A percentile compares a stretch with the other conserved stretches of the same genome.
phyloP scores from a whole-genome alignment of 2,113 vertebrate species.

The Ochotona princeps region DNA sequence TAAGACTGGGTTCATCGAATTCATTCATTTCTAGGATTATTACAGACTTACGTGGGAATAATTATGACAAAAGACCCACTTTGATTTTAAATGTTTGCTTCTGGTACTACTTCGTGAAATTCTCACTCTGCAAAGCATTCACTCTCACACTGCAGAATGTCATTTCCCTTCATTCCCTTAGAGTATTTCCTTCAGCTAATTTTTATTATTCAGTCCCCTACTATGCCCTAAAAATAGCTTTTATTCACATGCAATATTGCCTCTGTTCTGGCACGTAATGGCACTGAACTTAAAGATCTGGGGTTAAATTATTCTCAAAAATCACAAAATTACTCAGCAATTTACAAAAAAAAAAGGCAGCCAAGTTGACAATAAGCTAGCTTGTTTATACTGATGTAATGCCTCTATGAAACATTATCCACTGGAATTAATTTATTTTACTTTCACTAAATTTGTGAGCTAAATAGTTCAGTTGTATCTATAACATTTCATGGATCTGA shows the following conservation, averaged over 20 bases:
- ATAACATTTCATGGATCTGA: not conserved
- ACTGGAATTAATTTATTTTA: not conserved
- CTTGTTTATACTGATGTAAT: not conserved
- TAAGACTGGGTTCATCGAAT: not conserved
- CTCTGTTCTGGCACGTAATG: not conserved
- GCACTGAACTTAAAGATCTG: not conserved
- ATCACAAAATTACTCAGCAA: not conserved
- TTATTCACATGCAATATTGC: not conserved
- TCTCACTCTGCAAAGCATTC: not conserved
- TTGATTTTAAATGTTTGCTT: not conserved
- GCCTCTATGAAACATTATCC: not conserved
- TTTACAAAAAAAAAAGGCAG: not conserved
- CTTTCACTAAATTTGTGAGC: not conserved
- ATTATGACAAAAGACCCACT: constrained; percentile 13
- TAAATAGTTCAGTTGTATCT: not conserved
- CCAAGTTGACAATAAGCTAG: not conserved
- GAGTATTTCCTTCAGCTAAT: not conserved
- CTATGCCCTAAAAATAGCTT: not conserved
- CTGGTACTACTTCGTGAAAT: not conserved
- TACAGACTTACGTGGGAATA: constrained; percentile 41
- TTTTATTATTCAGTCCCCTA: not conserved
- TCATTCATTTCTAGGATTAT: constrained; percentile 57
- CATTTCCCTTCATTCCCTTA: not conserved
- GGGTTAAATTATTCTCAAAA: not conserved
- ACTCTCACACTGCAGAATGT: not conserved